phyloP scores from a whole-genome alignment of 2,888 invertebrate genomes.

The Parapristionchus giblindavisi region DNA sequence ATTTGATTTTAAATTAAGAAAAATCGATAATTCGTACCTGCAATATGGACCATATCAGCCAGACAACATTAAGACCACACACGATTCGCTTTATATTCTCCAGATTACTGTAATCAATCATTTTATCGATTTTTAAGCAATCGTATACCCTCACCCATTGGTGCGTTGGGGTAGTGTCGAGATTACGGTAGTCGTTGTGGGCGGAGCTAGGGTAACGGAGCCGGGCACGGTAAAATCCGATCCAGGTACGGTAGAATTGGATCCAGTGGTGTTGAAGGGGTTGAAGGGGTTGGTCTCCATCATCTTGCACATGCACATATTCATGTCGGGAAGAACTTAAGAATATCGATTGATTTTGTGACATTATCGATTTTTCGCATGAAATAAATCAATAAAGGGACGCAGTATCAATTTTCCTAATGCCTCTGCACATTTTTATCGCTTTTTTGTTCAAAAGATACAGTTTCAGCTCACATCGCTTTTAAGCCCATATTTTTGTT shows the following conservation, averaged over 20 bases:
- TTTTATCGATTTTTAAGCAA: too few species aligned
- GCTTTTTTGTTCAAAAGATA: too few species aligned
- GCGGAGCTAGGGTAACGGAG: background rate
- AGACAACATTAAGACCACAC: constrained; percentile 52
- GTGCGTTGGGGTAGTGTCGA: too few species aligned
- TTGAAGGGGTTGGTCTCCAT: background rate
- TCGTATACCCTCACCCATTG: background rate
- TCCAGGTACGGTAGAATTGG: background rate
- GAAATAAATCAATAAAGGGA: constrained; percentile 10
- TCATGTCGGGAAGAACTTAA: constrained; percentile 60
- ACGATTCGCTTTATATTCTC: constrained; percentile 15
- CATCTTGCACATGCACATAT: constrained; percentile 47
- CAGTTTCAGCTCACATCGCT: too few species aligned
- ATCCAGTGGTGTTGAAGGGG: background rate
- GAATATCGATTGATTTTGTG: too few species aligned
- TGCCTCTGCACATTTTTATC: too few species aligned
- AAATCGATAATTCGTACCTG: constrained; percentile 41
- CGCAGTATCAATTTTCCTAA: background rate
- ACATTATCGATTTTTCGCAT: too few species aligned
- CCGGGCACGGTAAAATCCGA: background rate
- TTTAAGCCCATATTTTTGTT: too few species aligned
- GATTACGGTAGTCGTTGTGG: background rate
- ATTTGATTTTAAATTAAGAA: too few species aligned
- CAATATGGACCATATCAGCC: constrained; percentile 56
- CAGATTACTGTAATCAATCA: constrained; percentile 5